phyloP scores from a whole-genome alignment of 2,113 vertebrate genomes.

The Pseudolaguvia tuberculata region DNA sequence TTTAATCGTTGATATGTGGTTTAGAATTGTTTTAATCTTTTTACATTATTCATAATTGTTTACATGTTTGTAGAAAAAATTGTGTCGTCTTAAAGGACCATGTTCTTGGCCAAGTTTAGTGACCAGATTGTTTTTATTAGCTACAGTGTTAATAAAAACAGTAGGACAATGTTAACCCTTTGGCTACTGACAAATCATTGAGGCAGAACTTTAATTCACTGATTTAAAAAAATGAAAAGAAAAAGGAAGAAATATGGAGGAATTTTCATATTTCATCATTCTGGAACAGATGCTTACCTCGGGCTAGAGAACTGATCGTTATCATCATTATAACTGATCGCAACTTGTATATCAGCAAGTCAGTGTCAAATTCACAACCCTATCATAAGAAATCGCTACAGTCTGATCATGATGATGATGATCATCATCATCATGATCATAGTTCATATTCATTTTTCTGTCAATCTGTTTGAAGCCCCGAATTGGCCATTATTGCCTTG shows the following conservation, averaged over 20 bases:
- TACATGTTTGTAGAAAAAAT: too few relatives aligned
- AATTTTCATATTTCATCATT: background rate
- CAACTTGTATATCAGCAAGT: constrained; percentile 41
- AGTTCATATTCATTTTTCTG: constrained; percentile 1
- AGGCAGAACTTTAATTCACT: background rate
- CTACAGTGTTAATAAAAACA: background rate
- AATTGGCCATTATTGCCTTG: constrained; percentile 29
- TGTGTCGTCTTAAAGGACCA: too few relatives aligned
- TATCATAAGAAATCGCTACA: background rate
- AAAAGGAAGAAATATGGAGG: constrained; percentile 1
- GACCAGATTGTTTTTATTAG: background rate
- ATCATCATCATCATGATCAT: background rate
- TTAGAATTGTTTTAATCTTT: too few relatives aligned
- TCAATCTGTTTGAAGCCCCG: constrained; percentile 20
- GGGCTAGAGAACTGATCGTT: constrained; percentile 43
- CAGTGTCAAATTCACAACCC: constrained; percentile 18
- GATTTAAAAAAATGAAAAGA: background rate
- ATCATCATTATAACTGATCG: constrained; percentile 25
- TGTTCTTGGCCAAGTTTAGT: background rate
- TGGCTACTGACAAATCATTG: background rate
- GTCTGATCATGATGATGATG: background rate
- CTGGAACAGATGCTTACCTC: constrained; percentile 43
- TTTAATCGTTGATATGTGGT: too few relatives aligned
- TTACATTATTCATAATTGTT: too few relatives aligned
- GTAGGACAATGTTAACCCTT: background rate